A percentile compares a stretch with the other conserved stretches of the same genome.
Evolutionary conservation across 2,888 invertebrate species (phyloP).

Genomic region (Orthosia cruda): DNA sequence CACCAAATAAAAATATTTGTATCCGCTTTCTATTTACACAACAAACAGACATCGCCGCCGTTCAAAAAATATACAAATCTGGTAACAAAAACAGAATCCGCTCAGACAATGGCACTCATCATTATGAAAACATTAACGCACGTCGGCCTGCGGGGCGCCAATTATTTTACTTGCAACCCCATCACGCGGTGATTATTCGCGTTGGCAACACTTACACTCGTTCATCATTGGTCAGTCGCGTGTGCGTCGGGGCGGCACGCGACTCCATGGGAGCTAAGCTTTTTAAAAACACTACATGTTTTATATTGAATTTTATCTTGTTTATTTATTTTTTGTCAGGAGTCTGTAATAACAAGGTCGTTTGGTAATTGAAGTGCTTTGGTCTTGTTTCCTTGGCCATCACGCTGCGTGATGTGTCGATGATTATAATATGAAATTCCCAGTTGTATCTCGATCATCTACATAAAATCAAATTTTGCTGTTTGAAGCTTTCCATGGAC

Average conservation of each 20-base stretch:
- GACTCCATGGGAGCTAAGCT: slow-evolving; percentile 70
- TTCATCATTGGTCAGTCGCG: slow-evolving; percentile 83
- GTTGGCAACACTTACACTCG: slow-evolving; percentile 86
- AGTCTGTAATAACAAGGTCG: slow-evolving; percentile 39
- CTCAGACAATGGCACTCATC: slow-evolving; percentile 85
- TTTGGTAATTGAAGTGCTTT: slow-evolving; percentile 39
- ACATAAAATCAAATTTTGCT: not conserved
- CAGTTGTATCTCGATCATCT: not conserved
- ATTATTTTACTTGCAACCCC: slow-evolving; percentile 90
- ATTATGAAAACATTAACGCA: slow-evolving; percentile 90
- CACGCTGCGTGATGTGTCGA: not conserved
- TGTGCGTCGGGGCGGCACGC: slow-evolving; percentile 76
- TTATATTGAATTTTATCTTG: slow-evolving; percentile 58
- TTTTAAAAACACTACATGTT: slow-evolving; percentile 74
- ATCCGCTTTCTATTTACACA: slow-evolving; percentile 78
- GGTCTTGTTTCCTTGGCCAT: slow-evolving; percentile 1
- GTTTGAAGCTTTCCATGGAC: not conserved
- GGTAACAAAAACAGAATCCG: slow-evolving; percentile 86
- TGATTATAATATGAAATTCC: not conserved
- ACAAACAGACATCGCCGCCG: slow-evolving; percentile 71
- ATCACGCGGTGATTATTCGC: slow-evolving; percentile 83
- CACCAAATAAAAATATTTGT: slow-evolving; percentile 67
- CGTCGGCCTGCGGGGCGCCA: slow-evolving; percentile 89
- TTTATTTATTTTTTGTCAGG: slow-evolving; percentile 46
- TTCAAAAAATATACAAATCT: slow-evolving; percentile 81